phyloP scores from a whole-genome alignment of 64 coral and sea anemone species.

The Montipora foliosa region DNA sequence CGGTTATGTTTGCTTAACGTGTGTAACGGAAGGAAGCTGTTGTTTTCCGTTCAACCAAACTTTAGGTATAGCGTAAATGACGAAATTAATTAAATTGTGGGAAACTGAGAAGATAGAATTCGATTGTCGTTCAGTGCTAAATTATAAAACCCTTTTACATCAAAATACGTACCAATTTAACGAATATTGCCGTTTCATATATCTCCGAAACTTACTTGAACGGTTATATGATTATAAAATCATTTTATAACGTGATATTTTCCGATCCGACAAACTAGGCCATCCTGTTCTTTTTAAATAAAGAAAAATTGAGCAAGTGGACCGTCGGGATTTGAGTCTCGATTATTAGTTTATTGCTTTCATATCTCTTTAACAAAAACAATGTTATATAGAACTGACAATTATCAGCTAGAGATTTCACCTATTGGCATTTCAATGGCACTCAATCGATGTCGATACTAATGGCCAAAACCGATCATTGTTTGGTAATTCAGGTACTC shows the following conservation, averaged over 20 bases:
- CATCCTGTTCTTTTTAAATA: neutral
- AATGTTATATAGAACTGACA: conserved; percentile 12
- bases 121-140: neutral
- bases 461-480: neutral
- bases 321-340: neutral
- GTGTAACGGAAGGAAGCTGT: conserved; percentile 28
- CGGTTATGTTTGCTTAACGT: conserved; percentile 30
- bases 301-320: neutral
- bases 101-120: neutral
- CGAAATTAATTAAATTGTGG: conserved; percentile 25
- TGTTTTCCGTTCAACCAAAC: neutral
- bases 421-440: neutral
- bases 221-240: neutral
- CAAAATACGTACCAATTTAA: neutral
- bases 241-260: neutral
- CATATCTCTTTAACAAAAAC: neutral
- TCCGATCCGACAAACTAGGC: neutral
- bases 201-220: too few relatives aligned
- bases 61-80: neutral
- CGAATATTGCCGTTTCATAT: neutral
- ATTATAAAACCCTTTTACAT: conserved; percentile 35
- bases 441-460: too few relatives aligned
- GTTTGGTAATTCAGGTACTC: neutral
- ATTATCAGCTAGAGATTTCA: neutral
- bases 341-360: neutral